Evolutionary conservation across 2,888 invertebrate species (phyloP), one percentile per base, ranked within the genome.

Genomic region (Pterostichus madidus): DNA sequence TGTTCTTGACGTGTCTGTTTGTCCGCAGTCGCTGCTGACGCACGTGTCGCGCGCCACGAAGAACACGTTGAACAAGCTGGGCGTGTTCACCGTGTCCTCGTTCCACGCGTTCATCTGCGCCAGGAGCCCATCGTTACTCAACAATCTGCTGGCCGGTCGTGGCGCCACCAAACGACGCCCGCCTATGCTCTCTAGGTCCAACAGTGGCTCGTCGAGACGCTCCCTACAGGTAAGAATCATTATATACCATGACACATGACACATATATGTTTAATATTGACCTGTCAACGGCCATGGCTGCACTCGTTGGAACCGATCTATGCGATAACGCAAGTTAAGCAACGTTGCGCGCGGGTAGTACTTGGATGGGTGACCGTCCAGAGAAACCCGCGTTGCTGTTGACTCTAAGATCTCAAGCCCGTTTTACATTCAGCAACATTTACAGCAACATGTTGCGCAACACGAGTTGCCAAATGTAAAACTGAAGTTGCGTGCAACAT

Each of bases 101-200:
- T 98, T 99, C 92, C 98, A 99, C 91, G 99, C 98, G 86, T 97
- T 98, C 90, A 98, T 99, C 87, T 98, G 98, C 90, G 98, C 98
- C 83, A 94, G 99, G 85, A 97, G 97, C 87, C 98, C 98, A 52
- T 97, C 97, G 82, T 91, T 97, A 87, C 93, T 98, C 86, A 97
- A 97, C 92, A 98, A 98, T 91, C 91, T 98, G 88, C 92, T 98
- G 87, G 97, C 97, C 53, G 97, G 97, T 78, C 93, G 97, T 85
- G 97, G 97, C 56, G 97, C 97, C 83, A 97, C 97, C 84, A 97
- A 97, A 89, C 93, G 97, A 75, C 92, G 97, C 83, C 96, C 97
- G 11, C 97, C 97, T n/a, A 93, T 96, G 90, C 91, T 98, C 80
- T 97, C 97, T 31, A 93, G 97, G 86, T 97, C 97, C 84, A 97